These are phyloP conservation scores for Phyto melanocephala DNA, from an alignment of 2,888 invertebrate species.

Conservation along the genomic window DNA sequence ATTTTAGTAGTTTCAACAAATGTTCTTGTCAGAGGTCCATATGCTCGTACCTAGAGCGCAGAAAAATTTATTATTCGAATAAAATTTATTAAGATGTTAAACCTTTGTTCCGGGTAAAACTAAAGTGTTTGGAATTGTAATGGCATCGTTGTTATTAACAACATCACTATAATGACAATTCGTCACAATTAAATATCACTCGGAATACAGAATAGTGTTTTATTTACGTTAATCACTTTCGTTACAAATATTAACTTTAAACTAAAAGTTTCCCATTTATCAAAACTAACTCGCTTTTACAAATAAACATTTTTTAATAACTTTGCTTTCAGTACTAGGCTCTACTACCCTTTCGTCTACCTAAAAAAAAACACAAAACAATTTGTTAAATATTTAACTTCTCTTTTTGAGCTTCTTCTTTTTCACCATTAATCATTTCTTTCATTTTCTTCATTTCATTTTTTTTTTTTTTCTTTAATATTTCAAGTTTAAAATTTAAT, in stretches of 20 bases:
- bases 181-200: too few species aligned
- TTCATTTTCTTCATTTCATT: background rate
- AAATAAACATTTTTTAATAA: background rate
- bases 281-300: background rate
- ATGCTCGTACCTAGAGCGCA: too few species aligned
- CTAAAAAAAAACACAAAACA: background rate
- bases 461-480: background rate
- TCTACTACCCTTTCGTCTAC: background rate
- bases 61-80: too few species aligned
- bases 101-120: too few species aligned
- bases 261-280: background rate
- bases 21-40: too few species aligned
- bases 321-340: background rate
- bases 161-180: too few species aligned
- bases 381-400: background rate
- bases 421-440: conserved; percentile 6
- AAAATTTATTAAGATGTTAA: too few species aligned
- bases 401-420: background rate
- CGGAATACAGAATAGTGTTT: too few species aligned
- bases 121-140: too few species aligned
- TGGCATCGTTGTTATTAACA: too few species aligned
- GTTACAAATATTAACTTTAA: background rate
- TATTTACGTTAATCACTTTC: too few species aligned
- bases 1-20: too few species aligned
- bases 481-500: conserved; percentile 24